Evolutionary conservation across 2,797 vertebrate genomes (phyloP).

Genomic region (Antrozous pallidus): DNA sequence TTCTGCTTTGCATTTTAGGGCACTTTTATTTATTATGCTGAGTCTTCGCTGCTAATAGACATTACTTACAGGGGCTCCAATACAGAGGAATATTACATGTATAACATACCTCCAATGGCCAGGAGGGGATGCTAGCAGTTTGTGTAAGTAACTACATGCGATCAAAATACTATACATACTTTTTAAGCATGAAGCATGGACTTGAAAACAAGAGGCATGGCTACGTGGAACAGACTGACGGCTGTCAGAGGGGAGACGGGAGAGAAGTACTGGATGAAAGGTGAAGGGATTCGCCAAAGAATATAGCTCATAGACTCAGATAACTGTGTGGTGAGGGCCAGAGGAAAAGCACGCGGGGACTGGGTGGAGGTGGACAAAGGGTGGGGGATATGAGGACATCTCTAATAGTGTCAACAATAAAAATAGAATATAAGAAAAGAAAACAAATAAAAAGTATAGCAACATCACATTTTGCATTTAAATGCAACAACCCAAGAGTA

Average conservation of each 20-base stretch:
- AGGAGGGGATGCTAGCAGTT: background rate
- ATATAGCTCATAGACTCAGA: background rate
- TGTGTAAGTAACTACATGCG: background rate
- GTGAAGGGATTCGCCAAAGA: background rate
- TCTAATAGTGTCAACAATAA: background rate
- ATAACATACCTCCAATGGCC: background rate
- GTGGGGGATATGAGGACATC: background rate
- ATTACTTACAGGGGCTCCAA: background rate
- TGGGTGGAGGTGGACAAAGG: background rate
- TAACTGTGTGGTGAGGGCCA: background rate
- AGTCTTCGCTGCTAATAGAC: background rate
- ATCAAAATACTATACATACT: background rate
- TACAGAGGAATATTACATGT: rapidly evolving
- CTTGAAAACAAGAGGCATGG: background rate
- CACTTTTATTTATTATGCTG: background rate
- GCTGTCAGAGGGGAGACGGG: background rate
- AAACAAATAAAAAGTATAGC: background rate
- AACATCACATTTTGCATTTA: background rate
- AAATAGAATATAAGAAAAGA: background rate
- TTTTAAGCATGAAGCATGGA: background rate
- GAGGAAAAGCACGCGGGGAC: background rate
- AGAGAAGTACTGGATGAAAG: background rate
- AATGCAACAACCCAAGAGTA: background rate
- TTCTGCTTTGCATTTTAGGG: background rate
- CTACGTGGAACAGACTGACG: background rate